A percentile compares a stretch with the other conserved stretches of the same genome.
Evolutionary conservation across 2,113 vertebrate species (phyloP).

Genomic region (Pipra filicauda): DNA sequence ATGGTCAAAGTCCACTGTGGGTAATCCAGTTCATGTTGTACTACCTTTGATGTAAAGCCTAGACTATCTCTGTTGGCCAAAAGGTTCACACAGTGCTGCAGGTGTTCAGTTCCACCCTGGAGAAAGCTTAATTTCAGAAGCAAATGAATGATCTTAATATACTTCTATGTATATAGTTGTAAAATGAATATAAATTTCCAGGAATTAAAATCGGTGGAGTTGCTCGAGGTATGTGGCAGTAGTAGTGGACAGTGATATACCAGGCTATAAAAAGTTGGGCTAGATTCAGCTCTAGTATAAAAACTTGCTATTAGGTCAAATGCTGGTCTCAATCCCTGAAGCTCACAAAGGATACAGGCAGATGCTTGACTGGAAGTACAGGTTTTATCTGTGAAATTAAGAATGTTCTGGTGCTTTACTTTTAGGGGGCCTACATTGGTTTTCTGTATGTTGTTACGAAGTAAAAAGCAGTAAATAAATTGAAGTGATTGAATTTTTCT

Average conservation of each 20-base stretch:
- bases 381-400: background rate
- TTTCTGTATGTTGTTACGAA: background rate
- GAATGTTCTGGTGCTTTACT: background rate
- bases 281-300: background rate
- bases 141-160: background rate
- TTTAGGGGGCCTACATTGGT: background rate
- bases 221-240: background rate
- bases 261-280: background rate
- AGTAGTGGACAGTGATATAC: background rate
- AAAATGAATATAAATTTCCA: background rate
- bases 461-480: background rate
- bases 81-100: background rate
- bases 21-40: background rate
- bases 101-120: background rate
- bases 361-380: background rate
- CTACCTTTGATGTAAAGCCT: background rate
- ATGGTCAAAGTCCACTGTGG: background rate
- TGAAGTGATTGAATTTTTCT: background rate
- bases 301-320: background rate
- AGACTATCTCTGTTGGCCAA: background rate
- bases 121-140: slow-evolving; percentile 4
- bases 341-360: background rate
- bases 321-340: background rate
- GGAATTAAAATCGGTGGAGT: background rate
- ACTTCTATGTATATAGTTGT: background rate